phyloP scores from a whole-genome alignment of 2,797 vertebrate species.

The Mus spretus region DNA sequence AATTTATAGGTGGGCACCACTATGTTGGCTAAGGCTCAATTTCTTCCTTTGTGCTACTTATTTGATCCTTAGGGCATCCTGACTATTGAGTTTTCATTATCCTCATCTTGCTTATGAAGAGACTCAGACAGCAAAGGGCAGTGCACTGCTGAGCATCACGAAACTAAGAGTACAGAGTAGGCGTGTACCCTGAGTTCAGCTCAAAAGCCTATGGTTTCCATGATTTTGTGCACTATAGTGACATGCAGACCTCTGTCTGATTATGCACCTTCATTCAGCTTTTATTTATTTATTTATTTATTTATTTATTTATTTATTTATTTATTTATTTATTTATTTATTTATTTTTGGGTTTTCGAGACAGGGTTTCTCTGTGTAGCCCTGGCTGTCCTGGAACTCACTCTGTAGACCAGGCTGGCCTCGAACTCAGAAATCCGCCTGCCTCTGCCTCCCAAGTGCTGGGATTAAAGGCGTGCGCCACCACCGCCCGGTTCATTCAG shows the following conservation, averaged over 20 bases:
- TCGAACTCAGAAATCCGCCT: no score
- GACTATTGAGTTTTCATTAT: background rate
- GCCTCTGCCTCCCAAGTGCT: no score
- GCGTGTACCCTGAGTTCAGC: background rate
- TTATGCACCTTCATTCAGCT: background rate
- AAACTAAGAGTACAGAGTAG: background rate
- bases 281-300: no score
- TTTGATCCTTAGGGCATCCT: background rate
- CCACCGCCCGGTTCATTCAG: no score
- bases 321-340: no score
- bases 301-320: no score
- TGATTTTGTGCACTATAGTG: background rate
- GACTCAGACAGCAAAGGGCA: constrained; percentile 15
- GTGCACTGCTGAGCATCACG: background rate
- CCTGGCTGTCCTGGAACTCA: no score
- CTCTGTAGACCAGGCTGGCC: no score
- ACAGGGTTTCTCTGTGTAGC: no score
- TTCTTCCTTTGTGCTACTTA: background rate
- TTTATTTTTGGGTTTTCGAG: no score
- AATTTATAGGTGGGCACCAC: no score
- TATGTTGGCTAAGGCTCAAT: background rate
- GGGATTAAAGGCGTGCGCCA: no score
- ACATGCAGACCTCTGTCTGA: background rate
- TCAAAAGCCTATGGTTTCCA: background rate
- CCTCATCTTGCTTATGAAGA: background rate